phyloP scores from a whole-genome alignment of 2,113 vertebrate species.

The Rhinolophus sinicus region DNA sequence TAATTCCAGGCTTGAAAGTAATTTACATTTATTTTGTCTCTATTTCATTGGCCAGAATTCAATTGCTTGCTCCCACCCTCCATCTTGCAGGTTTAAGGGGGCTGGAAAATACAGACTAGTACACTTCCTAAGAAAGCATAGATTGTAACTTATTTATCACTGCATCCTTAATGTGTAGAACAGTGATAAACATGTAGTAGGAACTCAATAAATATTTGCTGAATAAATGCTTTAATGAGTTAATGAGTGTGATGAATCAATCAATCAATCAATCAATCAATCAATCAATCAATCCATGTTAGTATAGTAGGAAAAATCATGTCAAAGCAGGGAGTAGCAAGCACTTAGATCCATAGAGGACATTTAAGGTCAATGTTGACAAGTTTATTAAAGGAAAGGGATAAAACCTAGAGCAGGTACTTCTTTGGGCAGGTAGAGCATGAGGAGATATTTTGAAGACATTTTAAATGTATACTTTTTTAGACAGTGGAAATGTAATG shows the following conservation, averaged over 20 bases:
- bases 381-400: neutral
- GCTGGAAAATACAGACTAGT: neutral
- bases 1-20: neutral
- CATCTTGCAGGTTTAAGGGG: neutral
- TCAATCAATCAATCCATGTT: neutral
- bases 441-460: neutral
- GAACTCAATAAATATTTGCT: neutral
- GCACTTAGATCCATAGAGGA: neutral
- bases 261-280: neutral
- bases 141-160: neutral
- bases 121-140: neutral
- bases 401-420: neutral
- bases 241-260: neutral
- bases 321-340: neutral
- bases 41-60: neutral
- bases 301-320: neutral
- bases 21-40: neutral
- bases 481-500: neutral
- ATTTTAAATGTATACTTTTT: neutral
- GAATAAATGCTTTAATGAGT: neutral
- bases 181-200: neutral
- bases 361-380: neutral
- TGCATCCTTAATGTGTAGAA: neutral
- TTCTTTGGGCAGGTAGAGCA: neutral
- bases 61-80: neutral